Conservation (phyloP, 2,113 vertebrate species). For the Lepus europaeus region DNA sequence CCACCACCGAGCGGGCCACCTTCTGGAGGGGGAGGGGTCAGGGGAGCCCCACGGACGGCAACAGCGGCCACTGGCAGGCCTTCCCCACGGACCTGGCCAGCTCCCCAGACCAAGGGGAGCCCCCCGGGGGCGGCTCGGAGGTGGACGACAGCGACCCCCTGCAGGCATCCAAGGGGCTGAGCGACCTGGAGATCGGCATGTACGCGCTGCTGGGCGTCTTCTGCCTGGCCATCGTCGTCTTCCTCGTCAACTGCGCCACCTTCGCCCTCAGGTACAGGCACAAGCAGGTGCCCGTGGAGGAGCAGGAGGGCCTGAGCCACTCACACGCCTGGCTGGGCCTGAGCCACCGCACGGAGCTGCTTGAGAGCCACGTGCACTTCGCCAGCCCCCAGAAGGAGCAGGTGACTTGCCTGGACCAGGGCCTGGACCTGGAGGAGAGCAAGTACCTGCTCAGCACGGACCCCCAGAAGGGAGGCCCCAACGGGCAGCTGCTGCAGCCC, state of each 20-base stretch:
- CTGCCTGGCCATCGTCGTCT: conserved; percentile 96
- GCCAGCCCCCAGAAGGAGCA: conserved; percentile 90
- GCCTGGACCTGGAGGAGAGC: conserved; percentile 90
- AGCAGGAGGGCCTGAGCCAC: conserved; percentile 93
- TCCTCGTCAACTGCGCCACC: conserved; percentile 94
- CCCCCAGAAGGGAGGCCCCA: conserved; percentile 68
- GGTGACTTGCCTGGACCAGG: conserved; percentile 92
- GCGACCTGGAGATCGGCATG: conserved; percentile 97
- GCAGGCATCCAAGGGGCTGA: conserved; percentile 89
- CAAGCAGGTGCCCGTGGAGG: conserved; percentile 91
- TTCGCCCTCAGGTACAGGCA: conserved; percentile 94
- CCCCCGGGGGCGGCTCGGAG: conserved; percentile 83
- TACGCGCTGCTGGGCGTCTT: conserved; percentile 96
- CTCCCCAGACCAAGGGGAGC: conserved; percentile 89
- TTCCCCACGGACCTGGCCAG: conserved; percentile 91
- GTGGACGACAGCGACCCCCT: conserved; percentile 86
- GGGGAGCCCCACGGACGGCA: conserved; percentile 84
- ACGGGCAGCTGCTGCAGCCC: conserved; percentile 84
- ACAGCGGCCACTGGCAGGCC: conserved; percentile 88
- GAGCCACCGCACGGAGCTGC: conserved; percentile 92
- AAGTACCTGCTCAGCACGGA: conserved; percentile 85
- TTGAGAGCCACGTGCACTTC: conserved; percentile 91
- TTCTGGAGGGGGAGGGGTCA: conserved; percentile 84
- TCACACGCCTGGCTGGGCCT: conserved; percentile 96
- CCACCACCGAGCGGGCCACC: conserved; percentile 89